Evolutionary conservation across 1,140 invertebrate species (phyloP), one percentile per base, ranked within the genome.

Genomic region (Lutraria rhynchaena): DNA sequence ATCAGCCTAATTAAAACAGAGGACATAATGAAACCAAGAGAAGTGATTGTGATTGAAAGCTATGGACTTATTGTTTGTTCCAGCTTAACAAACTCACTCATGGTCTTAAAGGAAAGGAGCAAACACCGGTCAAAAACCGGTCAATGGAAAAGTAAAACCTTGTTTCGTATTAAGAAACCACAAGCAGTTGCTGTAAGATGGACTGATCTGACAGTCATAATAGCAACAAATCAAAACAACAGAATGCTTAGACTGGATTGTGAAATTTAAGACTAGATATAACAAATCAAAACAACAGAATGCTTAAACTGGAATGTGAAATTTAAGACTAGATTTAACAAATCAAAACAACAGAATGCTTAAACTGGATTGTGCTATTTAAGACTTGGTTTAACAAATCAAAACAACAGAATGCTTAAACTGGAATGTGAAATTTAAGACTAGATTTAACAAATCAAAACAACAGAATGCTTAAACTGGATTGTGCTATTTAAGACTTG

Each of bases 121-220:
- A 13, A 7, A 49, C 29, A 27, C 3, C 3, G 11, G 1, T 1
- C 3, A 24, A 1, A 31, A n/a, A 29, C n/a, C 3, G 5, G 5
- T 3, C 9, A 31, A 27, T 22, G 3, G 17, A 27, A 27, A 5
- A 19, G 17, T 7, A 24, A 29, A 3, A 0, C 0, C 11, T 22
- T 11, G n/a, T 11, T 46, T 5, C 49, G n/a, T 13, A 7, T 67
- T 27, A 49, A 67, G 15, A 4, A 3, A 2, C 63, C 63, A 15
- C 63, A 67, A 31, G 27, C 63, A 19, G 44, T 46, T 1, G 17
- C 44, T 11, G n/a, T 67, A 13, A 67, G 63, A 19, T 51, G 63
- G 63, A 41, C 31, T 9, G 63, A 67, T 67, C 24, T 35, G 27
- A 67, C 63, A 33, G 31, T 44, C 7, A 19, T 67, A 5, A 19